These are phyloP conservation scores for Lathronympha strigana DNA, from an alignment of 2,888 invertebrate species.

Conservation along the genomic window DNA sequence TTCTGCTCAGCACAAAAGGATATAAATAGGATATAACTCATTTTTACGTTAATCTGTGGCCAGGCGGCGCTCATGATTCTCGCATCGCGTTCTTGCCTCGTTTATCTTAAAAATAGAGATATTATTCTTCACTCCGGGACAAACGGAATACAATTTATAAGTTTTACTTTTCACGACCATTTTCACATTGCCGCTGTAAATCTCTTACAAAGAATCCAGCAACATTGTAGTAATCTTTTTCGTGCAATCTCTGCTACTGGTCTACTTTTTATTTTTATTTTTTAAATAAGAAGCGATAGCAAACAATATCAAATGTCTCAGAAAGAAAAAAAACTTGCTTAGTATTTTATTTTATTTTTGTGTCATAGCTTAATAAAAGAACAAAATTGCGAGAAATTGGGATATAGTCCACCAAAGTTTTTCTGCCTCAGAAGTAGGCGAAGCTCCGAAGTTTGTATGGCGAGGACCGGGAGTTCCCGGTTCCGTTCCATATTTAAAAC, in stretches of 20 bases:
- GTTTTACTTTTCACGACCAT: background rate
- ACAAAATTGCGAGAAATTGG: too few species aligned
- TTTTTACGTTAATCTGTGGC: slow-evolving; percentile 21
- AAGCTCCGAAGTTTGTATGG: too few species aligned
- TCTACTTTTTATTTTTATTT: too few species aligned
- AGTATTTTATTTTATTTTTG: too few species aligned
- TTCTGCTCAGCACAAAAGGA: background rate
- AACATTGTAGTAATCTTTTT: background rate
- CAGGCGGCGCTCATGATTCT: slow-evolving; percentile 11
- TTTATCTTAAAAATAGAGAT: slow-evolving; percentile 16
- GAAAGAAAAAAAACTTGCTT: too few species aligned
- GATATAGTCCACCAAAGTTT: too few species aligned
- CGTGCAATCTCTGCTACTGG: background rate
- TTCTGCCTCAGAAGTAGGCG: too few species aligned
- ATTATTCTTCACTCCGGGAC: slow-evolving; percentile 5
- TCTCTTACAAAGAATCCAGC: background rate
- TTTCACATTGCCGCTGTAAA: background rate
- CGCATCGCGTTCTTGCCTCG: slow-evolving; percentile 6
- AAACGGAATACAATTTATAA: slow-evolving; percentile 4
- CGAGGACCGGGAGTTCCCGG: too few species aligned
- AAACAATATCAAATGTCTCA: too few species aligned
- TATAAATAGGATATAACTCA: slow-evolving; percentile 3
- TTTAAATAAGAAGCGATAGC: too few species aligned
- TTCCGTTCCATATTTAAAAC: too few species aligned
- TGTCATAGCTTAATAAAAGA: too few species aligned